phyloP scores from a whole-genome alignment of 2,113 vertebrate genomes.

The Brachyhypopomus gauderio region DNA sequence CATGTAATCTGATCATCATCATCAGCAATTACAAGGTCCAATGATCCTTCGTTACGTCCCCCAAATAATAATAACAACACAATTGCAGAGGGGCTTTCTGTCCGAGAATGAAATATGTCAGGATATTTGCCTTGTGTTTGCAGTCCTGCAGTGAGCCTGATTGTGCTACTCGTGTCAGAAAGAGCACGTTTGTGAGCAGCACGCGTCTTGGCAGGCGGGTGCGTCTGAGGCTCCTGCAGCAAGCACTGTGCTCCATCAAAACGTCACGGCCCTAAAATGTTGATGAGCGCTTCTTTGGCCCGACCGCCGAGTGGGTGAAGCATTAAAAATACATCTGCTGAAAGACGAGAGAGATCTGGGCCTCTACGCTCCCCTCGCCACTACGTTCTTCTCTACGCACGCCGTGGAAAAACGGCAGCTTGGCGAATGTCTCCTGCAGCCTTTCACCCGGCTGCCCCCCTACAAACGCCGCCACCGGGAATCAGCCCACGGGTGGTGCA shows the following conservation, averaged over 20 bases:
- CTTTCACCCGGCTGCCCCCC: background rate
- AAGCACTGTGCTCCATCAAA: slow-evolving; percentile 40
- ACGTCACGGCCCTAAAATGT: slow-evolving; percentile 44
- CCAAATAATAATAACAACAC: slow-evolving; percentile 18
- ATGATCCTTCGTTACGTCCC: background rate
- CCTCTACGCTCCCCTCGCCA: slow-evolving; percentile 21
- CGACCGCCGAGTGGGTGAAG: slow-evolving; percentile 25
- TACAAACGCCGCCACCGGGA: background rate
- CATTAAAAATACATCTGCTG: slow-evolving; percentile 58
- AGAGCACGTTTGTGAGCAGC: slow-evolving; percentile 22
- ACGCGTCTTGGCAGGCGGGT: slow-evolving; percentile 44
- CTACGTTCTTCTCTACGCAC: background rate
- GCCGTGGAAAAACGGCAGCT: slow-evolving; percentile 27
- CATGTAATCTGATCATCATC: slow-evolving; percentile 49
- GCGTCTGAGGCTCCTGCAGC: slow-evolving; percentile 31
- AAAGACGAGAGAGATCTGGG: slow-evolving; percentile 46
- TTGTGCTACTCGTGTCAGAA: slow-evolving; percentile 22
- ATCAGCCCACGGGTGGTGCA: background rate
- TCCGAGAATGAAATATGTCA: background rate
- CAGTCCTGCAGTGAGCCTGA: background rate
- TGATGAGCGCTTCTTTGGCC: slow-evolving; percentile 48
- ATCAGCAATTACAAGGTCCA: slow-evolving; percentile 42
- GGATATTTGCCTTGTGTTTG: background rate
- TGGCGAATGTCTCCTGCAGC: slow-evolving; percentile 27
- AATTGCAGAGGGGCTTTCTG: background rate